Evolutionary conservation across 1,140 invertebrate genomes (phyloP), one percentile per base, ranked within the genome.

Genomic region (Chionoecetes opilio): DNA sequence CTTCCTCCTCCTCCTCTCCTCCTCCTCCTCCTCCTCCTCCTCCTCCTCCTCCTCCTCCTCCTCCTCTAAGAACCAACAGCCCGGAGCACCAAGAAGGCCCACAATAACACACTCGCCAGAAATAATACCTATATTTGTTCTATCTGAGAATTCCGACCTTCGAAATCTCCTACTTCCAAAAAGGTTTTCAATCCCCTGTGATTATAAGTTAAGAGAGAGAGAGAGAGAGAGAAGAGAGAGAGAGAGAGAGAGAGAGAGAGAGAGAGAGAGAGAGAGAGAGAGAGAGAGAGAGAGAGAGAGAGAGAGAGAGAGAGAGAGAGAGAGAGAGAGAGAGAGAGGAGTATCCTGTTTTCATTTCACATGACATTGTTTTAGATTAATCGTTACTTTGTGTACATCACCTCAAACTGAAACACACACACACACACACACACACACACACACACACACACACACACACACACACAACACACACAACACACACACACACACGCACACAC

Each of bases 51-150:
- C 87, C 87, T 37, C 35, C 87, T 37, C 87, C 87, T 37, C 35
- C 87, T 89, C 87, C 87, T 75, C n/a, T 26, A 21, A 75, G 63
- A 91, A 75, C 63, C 89, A 91, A 91, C 89, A 91, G 89, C 89
- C 89, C n/a, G 89, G 1, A 34, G 89, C 46, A 14, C 17, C 89
- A 91, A 26, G 89, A 75, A 91, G 63, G 53, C 89, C 31, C 31
- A 91, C 89, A 91, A 91, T 91, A 53, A 91, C 89, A 75, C 46
- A 91, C 26, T 75, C 29, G 31, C 46, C 34, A 35, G 63, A 34
- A 91, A 91, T 91, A 91, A 91, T 91, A 91, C 89, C 89, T 75
- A 38, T 91, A 91, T 91, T 91, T 91, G 89, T 75, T 91, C 89
- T 91, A 90, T 91, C 89, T 75, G 32, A 75, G 63, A 91, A 91